Evolutionary conservation across 1,140 invertebrate genomes (phyloP).

Genomic region (Nautilus pompilius): DNA sequence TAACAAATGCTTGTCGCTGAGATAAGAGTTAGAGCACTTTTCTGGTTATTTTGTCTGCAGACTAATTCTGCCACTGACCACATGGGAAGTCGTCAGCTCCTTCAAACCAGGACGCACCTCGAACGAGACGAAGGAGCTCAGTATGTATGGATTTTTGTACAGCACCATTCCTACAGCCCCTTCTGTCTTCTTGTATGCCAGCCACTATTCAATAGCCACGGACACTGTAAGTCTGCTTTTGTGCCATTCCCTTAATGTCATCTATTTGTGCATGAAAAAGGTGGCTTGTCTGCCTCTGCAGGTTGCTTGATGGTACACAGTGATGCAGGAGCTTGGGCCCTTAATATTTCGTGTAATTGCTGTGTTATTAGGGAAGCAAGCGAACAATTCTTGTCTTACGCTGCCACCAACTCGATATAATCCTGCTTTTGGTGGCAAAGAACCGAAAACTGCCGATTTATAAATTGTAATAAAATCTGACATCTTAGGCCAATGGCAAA

Average conservation of each 20-base stretch:
- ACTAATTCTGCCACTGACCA: constrained; percentile 80
- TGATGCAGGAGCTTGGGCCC: no score
- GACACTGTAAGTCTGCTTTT: constrained; percentile 68
- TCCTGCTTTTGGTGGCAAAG: no score
- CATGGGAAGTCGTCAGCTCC: constrained; percentile 75
- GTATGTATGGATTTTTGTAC: constrained; percentile 93
- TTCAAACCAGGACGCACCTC: constrained; percentile 64
- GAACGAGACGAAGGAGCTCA: constrained; percentile 74
- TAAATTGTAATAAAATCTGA: no score
- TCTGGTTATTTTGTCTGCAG: constrained; percentile 61
- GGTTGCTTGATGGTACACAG: no score
- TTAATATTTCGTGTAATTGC: no score
- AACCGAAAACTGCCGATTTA: no score
- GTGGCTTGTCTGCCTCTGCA: background rate
- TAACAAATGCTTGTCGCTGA: no score
- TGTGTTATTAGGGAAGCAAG: background rate
- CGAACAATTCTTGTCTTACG: background rate
- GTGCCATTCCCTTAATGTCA: no score
- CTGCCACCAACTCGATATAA: background rate
- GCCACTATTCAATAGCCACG: constrained; percentile 79
- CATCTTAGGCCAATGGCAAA: no score
- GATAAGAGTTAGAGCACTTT: no score
- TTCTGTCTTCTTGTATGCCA: constrained; percentile 90
- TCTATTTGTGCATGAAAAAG: background rate
- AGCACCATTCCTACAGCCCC: constrained; percentile 94